Percentiles rank a stretch among this genome's conserved stretches.
These are phyloP conservation scores for Sphaeramia orbicularis DNA, from an alignment of 2,797 vertebrate genomes.

Conservation along the genomic window DNA sequence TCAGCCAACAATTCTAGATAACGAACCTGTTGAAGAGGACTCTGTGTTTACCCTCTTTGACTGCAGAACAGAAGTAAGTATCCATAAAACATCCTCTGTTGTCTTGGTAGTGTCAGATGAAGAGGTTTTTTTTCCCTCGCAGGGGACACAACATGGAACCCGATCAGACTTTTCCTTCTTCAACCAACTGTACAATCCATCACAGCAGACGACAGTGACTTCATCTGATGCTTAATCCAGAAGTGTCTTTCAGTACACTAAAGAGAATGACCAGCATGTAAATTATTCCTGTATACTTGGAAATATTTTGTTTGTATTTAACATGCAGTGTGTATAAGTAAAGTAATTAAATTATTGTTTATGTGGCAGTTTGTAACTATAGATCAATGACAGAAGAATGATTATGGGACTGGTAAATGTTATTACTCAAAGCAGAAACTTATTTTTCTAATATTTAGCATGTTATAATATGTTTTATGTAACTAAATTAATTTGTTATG, in stretches of 20 bases:
- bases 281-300: background rate
- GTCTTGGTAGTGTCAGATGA: background rate
- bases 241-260: conserved; percentile 1
- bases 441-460: no score
- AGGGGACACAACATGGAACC: conserved; percentile 46
- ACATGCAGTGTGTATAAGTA: no score
- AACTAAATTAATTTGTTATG: no score
- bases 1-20: background rate
- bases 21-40: conserved; percentile 23
- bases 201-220: fast-evolving
- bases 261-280: background rate
- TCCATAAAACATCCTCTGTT: background rate
- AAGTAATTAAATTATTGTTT: conserved; percentile 8
- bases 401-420: no score
- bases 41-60: conserved; percentile 40
- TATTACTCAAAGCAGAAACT: no score
- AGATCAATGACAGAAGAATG: no score
- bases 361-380: conserved; percentile 2
- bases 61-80: conserved; percentile 62
- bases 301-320: conserved; percentile 2
- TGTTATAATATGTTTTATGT: no score
- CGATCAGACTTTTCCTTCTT: conserved; percentile 52
- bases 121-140: conserved; percentile 12
- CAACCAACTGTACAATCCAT: conserved; percentile 58
- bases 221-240: conserved; percentile 48